A percentile compares a stretch with the other conserved stretches of the same genome.
phyloP scores from a whole-genome alignment of 2,113 vertebrate species.

The Hymenochirus boettgeri region DNA sequence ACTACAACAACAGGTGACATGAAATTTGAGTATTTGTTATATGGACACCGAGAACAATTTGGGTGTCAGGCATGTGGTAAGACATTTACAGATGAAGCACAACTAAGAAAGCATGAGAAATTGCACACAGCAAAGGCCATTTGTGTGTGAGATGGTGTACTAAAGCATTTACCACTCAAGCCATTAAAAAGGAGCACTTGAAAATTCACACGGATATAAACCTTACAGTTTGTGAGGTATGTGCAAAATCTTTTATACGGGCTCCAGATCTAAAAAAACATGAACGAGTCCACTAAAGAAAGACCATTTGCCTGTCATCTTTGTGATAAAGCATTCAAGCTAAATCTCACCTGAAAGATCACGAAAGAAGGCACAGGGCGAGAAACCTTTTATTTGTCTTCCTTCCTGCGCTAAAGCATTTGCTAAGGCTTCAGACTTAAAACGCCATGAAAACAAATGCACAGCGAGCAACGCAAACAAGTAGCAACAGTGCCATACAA shows the following conservation, averaged over 20 bases:
- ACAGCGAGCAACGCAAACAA: slow-evolving; percentile 89
- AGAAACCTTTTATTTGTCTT: slow-evolving; percentile 95
- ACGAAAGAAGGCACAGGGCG: slow-evolving; percentile 90
- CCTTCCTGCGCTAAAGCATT: slow-evolving; percentile 96
- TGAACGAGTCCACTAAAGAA: slow-evolving; percentile 92
- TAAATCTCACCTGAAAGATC: slow-evolving; percentile 98
- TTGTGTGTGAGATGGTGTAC: slow-evolving; percentile 96
- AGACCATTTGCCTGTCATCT: slow-evolving; percentile 92
- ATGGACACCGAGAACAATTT: slow-evolving; percentile 92
- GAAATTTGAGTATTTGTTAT: slow-evolving; percentile 96
- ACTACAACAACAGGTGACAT: slow-evolving; percentile 84
- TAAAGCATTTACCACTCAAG: slow-evolving; percentile 95
- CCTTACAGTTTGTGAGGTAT: slow-evolving; percentile 93
- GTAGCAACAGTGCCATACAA: slow-evolving; percentile 82
- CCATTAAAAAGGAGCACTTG: slow-evolving; percentile 94
- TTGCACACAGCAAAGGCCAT: slow-evolving; percentile 90
- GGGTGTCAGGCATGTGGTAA: slow-evolving; percentile 85
- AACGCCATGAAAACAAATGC: slow-evolving; percentile 99
- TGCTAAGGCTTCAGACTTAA: slow-evolving; percentile 96
- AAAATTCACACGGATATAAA: slow-evolving; percentile 98
- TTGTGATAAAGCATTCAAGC: slow-evolving; percentile 98
- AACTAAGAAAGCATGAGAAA: slow-evolving; percentile 88
- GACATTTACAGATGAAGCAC: slow-evolving; percentile 85
- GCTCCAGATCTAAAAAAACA: slow-evolving; percentile 95
- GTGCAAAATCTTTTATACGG: slow-evolving; percentile 93